Conservation (phyloP, 1,140 invertebrate genomes). For the Phortica variegata region DNA sequence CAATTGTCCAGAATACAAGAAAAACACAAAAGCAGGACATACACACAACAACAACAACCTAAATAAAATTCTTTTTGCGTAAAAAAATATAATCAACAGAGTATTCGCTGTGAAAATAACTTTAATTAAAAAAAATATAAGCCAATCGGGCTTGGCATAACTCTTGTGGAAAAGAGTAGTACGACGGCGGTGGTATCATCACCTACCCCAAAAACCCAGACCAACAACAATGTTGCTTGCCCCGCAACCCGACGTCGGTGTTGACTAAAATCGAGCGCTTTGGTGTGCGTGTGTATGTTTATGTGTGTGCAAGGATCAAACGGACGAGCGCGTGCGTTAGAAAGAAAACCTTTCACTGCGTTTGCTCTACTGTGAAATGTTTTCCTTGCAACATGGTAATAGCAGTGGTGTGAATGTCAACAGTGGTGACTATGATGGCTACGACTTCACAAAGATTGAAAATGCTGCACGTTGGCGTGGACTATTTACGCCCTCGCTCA, state of each 20-base stretch:
- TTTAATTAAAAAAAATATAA: too few relatives aligned
- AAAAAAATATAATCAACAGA: too few relatives aligned
- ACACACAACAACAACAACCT: too few relatives aligned
- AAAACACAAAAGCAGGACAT: too few relatives aligned
- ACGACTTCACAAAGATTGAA: slow-evolving; percentile 85
- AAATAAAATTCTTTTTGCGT: too few relatives aligned
- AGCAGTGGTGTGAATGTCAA: slow-evolving; percentile 23
- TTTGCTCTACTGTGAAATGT: slow-evolving; percentile 31
- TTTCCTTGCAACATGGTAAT: slow-evolving; percentile 32
- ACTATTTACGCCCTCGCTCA: slow-evolving; percentile 76
- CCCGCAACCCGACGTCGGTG: slow-evolving; percentile 21
- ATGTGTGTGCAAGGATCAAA: slow-evolving; percentile 8
- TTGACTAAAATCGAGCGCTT: slow-evolving; percentile 27
- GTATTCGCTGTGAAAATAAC: too few relatives aligned
- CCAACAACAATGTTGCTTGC: slow-evolving; percentile 27
- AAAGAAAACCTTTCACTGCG: background rate
- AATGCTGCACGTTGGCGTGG: slow-evolving; percentile 88
- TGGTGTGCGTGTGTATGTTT: slow-evolving; percentile 6
- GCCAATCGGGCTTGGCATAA: too few relatives aligned
- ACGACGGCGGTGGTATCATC: too few relatives aligned
- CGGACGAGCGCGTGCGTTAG: background rate
- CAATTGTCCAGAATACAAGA: too few relatives aligned
- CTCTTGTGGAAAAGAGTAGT: too few relatives aligned
- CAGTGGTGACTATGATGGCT: slow-evolving; percentile 60
- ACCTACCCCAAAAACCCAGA: too few relatives aligned